phyloP scores from a whole-genome alignment of 2,797 vertebrate genomes.

The Chloroceryle inda region DNA sequence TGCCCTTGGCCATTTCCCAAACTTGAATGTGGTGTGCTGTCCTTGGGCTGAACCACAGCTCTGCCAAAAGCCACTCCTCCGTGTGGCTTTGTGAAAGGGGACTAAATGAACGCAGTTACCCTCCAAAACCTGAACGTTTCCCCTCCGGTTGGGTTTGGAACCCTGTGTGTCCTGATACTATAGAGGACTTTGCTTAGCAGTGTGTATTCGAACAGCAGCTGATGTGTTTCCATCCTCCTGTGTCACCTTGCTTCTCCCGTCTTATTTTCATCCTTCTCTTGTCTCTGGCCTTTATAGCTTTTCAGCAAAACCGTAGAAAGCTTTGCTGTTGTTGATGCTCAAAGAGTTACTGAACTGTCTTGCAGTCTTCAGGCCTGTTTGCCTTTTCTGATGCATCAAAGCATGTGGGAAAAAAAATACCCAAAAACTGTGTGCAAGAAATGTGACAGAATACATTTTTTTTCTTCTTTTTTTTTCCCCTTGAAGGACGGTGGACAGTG shows the following conservation, averaged over 20 bases:
- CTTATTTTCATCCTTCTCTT: not conserved
- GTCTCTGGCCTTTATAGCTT: not conserved
- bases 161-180: not conserved
- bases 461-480: not conserved
- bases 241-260: not conserved
- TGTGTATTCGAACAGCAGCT: not conserved
- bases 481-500: not conserved
- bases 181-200: not conserved
- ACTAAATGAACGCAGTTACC: not conserved
- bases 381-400: not conserved
- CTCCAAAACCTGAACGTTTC: not conserved
- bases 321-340: not conserved
- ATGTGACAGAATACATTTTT: not conserved
- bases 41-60: not conserved
- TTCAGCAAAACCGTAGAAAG: not conserved
- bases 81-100: no score
- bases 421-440: not conserved
- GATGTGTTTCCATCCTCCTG: not conserved
- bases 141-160: not conserved
- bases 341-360: not conserved
- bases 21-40: accelerated
- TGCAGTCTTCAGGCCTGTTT: not conserved
- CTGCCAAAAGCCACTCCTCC: not conserved
- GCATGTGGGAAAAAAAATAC: not conserved
- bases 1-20: not conserved